Percentiles rank a stretch among this genome's conserved stretches.
These are phyloP conservation scores for Meteorus sp. DNA, from an alignment of 1,140 invertebrate species.

Conservation along the genomic window DNA sequence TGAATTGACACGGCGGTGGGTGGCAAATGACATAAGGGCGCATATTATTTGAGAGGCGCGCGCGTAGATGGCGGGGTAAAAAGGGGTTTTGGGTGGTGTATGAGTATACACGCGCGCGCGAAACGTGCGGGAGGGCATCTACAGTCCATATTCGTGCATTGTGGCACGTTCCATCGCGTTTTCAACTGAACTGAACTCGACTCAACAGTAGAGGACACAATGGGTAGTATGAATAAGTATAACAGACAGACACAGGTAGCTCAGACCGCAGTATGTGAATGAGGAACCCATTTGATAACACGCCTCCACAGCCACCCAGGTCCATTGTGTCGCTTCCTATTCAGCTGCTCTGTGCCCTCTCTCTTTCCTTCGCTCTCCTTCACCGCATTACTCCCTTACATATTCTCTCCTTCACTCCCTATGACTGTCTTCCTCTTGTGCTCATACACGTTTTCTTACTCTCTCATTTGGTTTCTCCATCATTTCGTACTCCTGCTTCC, in stretches of 20 bases:
- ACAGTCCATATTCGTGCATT: conserved; percentile 58
- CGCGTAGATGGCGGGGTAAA: neutral
- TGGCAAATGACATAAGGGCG: neutral
- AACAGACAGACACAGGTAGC: conserved; percentile 60
- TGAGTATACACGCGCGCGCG: conserved; percentile 1
- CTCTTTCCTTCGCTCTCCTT: conserved; percentile 27
- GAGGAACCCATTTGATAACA: conserved; percentile 62
- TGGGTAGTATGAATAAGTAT: conserved; percentile 58
- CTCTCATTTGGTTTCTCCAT: conserved; percentile 23
- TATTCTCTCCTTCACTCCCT: conserved; percentile 27
- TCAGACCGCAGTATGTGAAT: conserved; percentile 58
- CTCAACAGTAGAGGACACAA: conserved; percentile 48
- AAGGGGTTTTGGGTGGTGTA: neutral
- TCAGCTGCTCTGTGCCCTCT: conserved; percentile 56
- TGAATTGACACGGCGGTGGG: neutral
- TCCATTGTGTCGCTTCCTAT: conserved; percentile 60
- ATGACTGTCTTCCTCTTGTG: conserved; percentile 26
- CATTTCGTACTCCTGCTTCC: conserved; percentile 11
- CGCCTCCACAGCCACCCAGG: conserved; percentile 57
- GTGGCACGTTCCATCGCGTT: conserved; percentile 61
- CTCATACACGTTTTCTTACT: too few species aligned
- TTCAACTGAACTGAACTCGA: conserved; percentile 61
- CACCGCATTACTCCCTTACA: neutral
- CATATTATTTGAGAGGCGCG: neutral
- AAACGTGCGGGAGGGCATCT: too few species aligned